phyloP scores from a whole-genome alignment of 2,797 vertebrate genomes.

The Channa striata region DNA sequence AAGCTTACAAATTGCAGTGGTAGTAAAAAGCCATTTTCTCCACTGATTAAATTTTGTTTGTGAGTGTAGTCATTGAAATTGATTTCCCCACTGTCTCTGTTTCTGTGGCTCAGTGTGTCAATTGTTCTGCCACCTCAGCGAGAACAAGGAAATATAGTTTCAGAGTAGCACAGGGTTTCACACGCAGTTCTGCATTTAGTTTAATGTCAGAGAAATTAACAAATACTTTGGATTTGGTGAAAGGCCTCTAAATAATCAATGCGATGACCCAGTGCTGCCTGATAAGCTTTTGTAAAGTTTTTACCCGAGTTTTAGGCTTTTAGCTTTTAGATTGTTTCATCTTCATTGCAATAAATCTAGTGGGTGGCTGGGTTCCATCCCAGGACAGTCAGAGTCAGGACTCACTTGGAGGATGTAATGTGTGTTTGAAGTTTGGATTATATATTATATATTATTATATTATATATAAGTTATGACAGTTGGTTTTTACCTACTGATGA shows the following conservation, averaged over 20 bases:
- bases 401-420: too few species aligned
- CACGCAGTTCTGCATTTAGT: conserved; percentile 2
- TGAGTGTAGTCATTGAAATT: conserved; percentile 53
- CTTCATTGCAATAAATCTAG: neutral
- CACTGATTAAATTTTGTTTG: conserved; percentile 68
- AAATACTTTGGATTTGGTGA: conserved; percentile 22
- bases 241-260: neutral
- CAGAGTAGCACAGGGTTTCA: neutral
- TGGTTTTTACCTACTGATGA: too few species aligned
- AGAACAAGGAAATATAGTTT: conserved; percentile 36
- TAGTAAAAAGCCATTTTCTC: conserved; percentile 63
- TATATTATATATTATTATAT: too few species aligned
- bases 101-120: conserved; percentile 43
- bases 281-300: neutral
- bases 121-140: conserved; percentile 55
- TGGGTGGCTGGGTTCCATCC: neutral
- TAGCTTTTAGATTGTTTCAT: neutral
- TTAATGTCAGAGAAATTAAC: conserved; percentile 21
- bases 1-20: conserved; percentile 56
- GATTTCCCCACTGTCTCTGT: conserved; percentile 53
- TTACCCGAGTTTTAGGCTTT: neutral
- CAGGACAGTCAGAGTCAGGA: too few species aligned
- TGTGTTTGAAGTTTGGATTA: too few species aligned
- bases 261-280: conserved; percentile 1
- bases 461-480: too few species aligned